Base-by-base conservation (phyloP, 1,140 invertebrate species). In the Tetragonula clypearis region DNA sequence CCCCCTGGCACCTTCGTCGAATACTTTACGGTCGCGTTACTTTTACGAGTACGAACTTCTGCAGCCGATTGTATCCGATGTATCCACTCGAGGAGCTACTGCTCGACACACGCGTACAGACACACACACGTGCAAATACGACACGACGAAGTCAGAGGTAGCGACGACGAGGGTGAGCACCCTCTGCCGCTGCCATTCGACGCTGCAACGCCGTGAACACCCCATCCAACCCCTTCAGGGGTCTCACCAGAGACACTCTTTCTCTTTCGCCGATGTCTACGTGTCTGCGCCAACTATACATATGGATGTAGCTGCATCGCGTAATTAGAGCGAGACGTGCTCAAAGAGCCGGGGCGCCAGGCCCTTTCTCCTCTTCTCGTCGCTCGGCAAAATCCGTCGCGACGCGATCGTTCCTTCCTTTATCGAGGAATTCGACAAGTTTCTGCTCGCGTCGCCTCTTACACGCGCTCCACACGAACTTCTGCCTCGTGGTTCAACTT, bases 291-390 rank as follows among this genome's bases (percentile, higher is more conserved):
- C 49, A 56, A 21, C 65, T 78, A 82, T 71, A 82, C 72, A 87
- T 76, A 88, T 76, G 79, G 30, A 89, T 82, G 65, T 53, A 83
- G 66, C 68, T 84, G 85, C 73, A 83, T 86, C 86, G 80, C 81
- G 91, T 92, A 92, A 92, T 92, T 92, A 92, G 87, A 91, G 88
- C 90, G 83, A 86, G 83, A 92, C 91, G 90, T 91, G 90, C 86
- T 92, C 88, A 92, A 92, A 92, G 88, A 90, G 74, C 84, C 69
- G 49, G 19, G 49, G 19, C 77, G 41, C 60, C n/a, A 53, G 17
- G 55, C 56, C 72, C 68, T 19, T 53, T 73, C 71, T 69, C 53
- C n/a, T 56, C 21, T 66, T 26, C 68, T 78, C 82, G 76, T 76
- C 68, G 69, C 60, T 26, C 65, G 53, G 76, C 77, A 88, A 89